A percentile compares a stretch with the other conserved stretches of the same genome.
Evolutionary conservation across 2,888 invertebrate species (phyloP).

Genomic region (Mamestra brassicae): DNA sequence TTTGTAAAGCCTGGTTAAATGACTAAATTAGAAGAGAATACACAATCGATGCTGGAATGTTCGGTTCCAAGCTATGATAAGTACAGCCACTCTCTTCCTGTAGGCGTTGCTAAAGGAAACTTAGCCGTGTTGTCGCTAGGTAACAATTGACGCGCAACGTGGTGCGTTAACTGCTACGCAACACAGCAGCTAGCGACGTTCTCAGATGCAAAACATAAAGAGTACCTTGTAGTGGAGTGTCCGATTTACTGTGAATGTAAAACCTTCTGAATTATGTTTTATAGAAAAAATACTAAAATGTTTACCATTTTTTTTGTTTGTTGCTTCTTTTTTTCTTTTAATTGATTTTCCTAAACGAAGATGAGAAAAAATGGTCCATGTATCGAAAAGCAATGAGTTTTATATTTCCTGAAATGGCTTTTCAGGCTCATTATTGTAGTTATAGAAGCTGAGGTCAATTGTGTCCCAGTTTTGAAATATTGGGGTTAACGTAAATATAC

Average conservation of each 20-base stretch:
- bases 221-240: background rate
- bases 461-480: no score
- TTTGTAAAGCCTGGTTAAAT: conserved; percentile 15
- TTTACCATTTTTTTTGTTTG: no score
- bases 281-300: no score
- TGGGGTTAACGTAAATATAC: no score
- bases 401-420: no score
- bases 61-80: background rate
- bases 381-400: no score
- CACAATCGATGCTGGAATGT: background rate
- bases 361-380: no score
- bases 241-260: no score
- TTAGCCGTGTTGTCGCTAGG: background rate
- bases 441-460: no score
- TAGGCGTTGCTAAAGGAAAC: background rate
- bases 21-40: conserved; percentile 3
- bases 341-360: no score
- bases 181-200: background rate
- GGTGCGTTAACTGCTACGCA: background rate
- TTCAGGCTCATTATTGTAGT: no score
- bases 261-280: background rate
- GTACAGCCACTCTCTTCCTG: conserved; percentile 7
- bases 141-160: conserved; percentile 4
- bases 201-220: background rate
- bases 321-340: no score